Percentiles rank a stretch among this genome's conserved stretches.
phyloP scores from a whole-genome alignment of 2,797 vertebrate genomes.

The Danio kyathit region DNA sequence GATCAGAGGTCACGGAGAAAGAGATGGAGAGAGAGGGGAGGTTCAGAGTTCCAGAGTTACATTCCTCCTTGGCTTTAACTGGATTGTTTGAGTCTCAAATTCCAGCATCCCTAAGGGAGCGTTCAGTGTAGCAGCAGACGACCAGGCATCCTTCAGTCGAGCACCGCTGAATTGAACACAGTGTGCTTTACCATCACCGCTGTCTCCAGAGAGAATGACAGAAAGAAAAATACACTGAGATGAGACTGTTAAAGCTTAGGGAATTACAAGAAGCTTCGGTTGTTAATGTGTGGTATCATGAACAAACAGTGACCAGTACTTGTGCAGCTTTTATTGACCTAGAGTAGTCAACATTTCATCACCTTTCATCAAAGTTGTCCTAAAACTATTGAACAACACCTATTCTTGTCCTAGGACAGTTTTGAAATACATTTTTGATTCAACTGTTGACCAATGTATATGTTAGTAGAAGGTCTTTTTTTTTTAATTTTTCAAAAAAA shows the following conservation, averaged over 20 bases:
- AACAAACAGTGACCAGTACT: not conserved
- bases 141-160: not conserved
- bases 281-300: not conserved
- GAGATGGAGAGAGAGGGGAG: slow-evolving; percentile 25
- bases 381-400: no score
- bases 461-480: no score
- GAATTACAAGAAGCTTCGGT: not conserved
- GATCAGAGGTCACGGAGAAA: slow-evolving; percentile 46
- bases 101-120: slow-evolving; percentile 44
- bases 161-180: slow-evolving; percentile 10
- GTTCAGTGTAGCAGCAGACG: slow-evolving; percentile 14
- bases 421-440: no score
- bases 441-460: no score
- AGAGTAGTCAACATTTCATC: not conserved
- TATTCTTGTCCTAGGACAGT: no score
- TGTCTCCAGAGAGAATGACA: not conserved
- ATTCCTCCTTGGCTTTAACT: slow-evolving; percentile 24
- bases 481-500: no score
- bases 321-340: not conserved
- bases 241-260: not conserved
- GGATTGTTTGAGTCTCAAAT: slow-evolving; percentile 45
- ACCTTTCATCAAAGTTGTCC: no score
- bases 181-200: not conserved
- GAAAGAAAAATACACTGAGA: not conserved
- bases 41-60: not conserved